Evolutionary conservation across 2,888 invertebrate genomes (phyloP).

Genomic region (Pristionchus exspectatus): DNA sequence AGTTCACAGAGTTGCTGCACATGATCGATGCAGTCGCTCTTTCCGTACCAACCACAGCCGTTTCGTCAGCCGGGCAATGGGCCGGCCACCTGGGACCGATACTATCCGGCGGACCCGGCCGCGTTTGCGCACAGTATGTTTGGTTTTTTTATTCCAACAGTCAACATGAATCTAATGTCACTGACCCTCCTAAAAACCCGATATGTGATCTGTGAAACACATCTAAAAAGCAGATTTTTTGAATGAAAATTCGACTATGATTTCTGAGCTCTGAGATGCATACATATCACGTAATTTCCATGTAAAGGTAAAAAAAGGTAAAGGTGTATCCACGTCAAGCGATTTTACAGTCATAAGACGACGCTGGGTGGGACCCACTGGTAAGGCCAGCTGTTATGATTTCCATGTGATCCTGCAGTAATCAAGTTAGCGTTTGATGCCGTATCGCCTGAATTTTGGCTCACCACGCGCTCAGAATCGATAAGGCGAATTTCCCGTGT

Average conservation of each 20-base stretch:
- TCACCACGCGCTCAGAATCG: neutral
- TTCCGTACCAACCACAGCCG: conserved; percentile 48
- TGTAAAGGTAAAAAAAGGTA: no score
- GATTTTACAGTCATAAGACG: no score
- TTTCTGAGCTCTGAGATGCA: no score
- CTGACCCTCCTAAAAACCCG: neutral
- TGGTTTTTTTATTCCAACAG: neutral
- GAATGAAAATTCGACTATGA: no score
- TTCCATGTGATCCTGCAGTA: neutral
- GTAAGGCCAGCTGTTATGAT: no score
- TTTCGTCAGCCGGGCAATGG: neutral
- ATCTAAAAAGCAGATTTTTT: neutral
- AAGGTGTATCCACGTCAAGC: no score
- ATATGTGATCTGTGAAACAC: neutral
- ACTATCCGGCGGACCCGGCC: neutral
- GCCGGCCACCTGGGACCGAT: conserved; percentile 42
- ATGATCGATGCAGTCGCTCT: conserved; percentile 53
- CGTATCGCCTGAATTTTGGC: neutral
- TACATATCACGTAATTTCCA: no score
- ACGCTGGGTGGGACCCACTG: no score
- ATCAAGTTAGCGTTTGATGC: neutral
- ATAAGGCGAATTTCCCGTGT: neutral
- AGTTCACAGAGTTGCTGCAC: neutral
- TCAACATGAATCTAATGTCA: neutral
- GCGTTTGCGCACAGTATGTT: neutral